Evolutionary conservation across 2,888 invertebrate genomes (phyloP), one percentile per base, ranked within the genome.

Genomic region (Ectemnius lituratus): DNA sequence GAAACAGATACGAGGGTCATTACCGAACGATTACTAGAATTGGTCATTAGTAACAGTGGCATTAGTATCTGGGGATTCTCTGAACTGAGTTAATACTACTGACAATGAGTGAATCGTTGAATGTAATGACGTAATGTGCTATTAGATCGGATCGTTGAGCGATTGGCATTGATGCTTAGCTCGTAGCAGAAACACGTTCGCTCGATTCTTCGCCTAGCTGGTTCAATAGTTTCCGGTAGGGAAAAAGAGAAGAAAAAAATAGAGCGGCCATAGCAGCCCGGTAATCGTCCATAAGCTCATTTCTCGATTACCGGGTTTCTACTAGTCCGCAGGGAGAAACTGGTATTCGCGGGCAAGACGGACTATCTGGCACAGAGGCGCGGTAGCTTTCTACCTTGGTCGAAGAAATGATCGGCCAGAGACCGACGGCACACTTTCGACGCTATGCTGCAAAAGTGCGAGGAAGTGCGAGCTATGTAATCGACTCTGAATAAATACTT

Each of bases 321-420:
- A 52, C 52, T 52, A 52, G 52, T 52, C 16, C 52, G 52, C 52
- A 5, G 58, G 18, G 58, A 58, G 27, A 58, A 23, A 58, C 27
- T 23, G 14, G 27, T 18, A 58, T 58, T 58, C 58, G 27, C 20
- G 20, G 58, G 58, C 20, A 20, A 14, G 20, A 58, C 20, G 20
- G 20, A 23, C 14, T 58, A 58, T 58, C 20, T 58, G 58, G 27
- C 20, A 58, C 58, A 58, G 16, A 20, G 20, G 58, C 20, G 58
- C 58, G 58, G 27, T 58, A 58, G 58, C 58, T 58, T 58, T 58
- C 58, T 58, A 58, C 58, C 58, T 58, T 58, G 18, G 1, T 6
- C 14, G 52, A 52, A 14, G 52, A 52, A 52, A 52, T 16, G 52
- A 52, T 37, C 37, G 37, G 27, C 20, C 14, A n/a, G 27, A 11